phyloP scores from a whole-genome alignment of 92 coral and sea anemone genomes.

The Hydrozoanthus gracilis region DNA sequence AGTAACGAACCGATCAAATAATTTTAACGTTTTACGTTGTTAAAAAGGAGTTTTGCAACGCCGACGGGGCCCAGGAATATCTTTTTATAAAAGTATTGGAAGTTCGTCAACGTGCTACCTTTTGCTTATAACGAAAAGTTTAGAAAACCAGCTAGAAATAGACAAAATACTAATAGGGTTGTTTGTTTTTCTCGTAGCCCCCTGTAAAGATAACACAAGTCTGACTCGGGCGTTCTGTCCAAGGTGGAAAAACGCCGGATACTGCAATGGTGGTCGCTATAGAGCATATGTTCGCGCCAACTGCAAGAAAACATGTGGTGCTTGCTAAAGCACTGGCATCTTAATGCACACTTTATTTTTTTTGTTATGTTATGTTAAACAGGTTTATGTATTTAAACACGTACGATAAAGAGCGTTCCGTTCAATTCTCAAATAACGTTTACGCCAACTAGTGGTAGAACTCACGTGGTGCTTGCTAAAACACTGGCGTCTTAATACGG shows the following conservation, averaged over 20 bases:
- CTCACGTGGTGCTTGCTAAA: too few relatives aligned
- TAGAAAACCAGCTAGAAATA: background rate
- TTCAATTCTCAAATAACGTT: too few relatives aligned
- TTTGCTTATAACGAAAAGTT: background rate
- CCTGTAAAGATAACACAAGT: background rate
- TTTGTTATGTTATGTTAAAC: background rate
- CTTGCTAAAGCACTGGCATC: background rate
- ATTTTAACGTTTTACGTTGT: too few relatives aligned
- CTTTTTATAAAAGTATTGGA: background rate
- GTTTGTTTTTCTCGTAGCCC: background rate
- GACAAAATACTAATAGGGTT: background rate
- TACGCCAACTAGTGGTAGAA: too few relatives aligned
- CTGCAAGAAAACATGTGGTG: constrained; percentile 77
- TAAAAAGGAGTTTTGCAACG: too few relatives aligned
- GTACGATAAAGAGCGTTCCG: background rate
- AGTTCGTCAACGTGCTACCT: background rate
- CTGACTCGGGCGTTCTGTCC: background rate
- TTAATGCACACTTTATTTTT: background rate
- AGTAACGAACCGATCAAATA: too few relatives aligned
- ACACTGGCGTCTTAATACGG: too few relatives aligned
- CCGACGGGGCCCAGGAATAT: too few relatives aligned
- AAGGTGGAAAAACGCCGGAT: background rate
- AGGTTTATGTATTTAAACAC: background rate
- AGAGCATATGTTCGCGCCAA: constrained; percentile 51
- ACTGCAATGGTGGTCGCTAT: constrained; percentile 9